Evolutionary conservation across 2,113 vertebrate genomes (phyloP).

Genomic region (Colaptes auratus): DNA sequence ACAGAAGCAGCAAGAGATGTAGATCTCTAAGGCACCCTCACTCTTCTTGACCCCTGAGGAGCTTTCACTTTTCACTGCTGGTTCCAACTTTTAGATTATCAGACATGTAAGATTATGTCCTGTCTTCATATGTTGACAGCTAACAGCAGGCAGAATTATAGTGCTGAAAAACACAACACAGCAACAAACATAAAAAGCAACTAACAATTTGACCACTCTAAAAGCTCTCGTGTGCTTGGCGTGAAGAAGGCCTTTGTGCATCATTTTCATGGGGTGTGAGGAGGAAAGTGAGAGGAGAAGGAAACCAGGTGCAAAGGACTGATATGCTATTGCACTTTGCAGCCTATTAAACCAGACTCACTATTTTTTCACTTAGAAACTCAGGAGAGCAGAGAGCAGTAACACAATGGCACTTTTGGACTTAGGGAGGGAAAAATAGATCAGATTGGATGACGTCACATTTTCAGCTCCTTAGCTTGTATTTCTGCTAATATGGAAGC

Average conservation of each 20-base stretch:
- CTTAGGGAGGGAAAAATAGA: neutral
- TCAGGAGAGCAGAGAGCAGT: neutral
- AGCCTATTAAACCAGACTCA: neutral
- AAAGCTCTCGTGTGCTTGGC: neutral
- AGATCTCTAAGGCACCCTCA: neutral
- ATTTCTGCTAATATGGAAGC: neutral
- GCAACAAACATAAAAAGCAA: too few species aligned
- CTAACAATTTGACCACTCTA: neutral
- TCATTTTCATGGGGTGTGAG: neutral
- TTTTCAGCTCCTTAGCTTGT: conserved; percentile 13
- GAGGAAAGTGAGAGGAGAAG: neutral
- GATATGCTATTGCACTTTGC: neutral
- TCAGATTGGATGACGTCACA: neutral
- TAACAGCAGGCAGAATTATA: neutral
- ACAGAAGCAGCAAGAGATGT: neutral
- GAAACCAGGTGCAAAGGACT: neutral
- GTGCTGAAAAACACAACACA: neutral
- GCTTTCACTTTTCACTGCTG: neutral
- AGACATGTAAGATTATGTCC: neutral
- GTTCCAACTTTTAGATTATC: neutral
- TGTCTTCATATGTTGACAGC: neutral
- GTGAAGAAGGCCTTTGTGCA: neutral
- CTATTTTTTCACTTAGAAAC: neutral
- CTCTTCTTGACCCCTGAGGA: neutral
- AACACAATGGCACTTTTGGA: neutral